Evolutionary conservation across 2,888 invertebrate genomes (phyloP).

Genomic region (Vanessa cardui): DNA sequence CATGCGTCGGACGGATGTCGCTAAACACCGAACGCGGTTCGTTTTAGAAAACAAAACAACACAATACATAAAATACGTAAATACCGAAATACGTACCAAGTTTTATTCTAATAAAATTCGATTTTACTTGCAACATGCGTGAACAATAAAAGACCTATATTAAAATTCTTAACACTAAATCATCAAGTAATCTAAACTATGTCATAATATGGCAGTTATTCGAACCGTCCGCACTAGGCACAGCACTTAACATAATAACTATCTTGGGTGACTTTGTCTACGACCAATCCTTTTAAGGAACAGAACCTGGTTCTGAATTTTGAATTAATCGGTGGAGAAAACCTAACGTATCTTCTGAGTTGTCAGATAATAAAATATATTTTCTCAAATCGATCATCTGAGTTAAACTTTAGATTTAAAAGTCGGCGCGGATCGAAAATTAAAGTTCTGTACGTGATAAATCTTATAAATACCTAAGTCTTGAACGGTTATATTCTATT

Average conservation of each 20-base stretch:
- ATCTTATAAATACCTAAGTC: conserved; percentile 61
- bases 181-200: conserved; percentile 77
- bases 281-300: conserved; percentile 57
- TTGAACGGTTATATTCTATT: conserved; percentile 70
- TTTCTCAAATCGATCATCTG: background rate
- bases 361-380: conserved; percentile 27
- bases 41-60: conserved; percentile 49
- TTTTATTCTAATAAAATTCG: conserved; percentile 71
- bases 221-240: conserved; percentile 79
- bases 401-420: conserved; percentile 16
- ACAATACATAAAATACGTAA: conserved; percentile 57
- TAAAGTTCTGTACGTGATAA: conserved; percentile 26
- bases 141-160: conserved; percentile 67
- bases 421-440: conserved; percentile 37
- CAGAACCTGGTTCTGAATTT: conserved; percentile 76
- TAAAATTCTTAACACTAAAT: conserved; percentile 73
- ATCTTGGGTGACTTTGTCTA: conserved; percentile 61
- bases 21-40: conserved; percentile 55
- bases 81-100: conserved; percentile 59
- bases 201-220: conserved; percentile 83
- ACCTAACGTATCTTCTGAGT: conserved; percentile 49
- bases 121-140: conserved; percentile 74
- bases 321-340: conserved; percentile 76
- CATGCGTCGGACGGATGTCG: conserved; percentile 53
- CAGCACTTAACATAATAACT: conserved; percentile 56